Conservation (phyloP, 2,113 vertebrate genomes). For the Lasiurus cinereus region DNA sequence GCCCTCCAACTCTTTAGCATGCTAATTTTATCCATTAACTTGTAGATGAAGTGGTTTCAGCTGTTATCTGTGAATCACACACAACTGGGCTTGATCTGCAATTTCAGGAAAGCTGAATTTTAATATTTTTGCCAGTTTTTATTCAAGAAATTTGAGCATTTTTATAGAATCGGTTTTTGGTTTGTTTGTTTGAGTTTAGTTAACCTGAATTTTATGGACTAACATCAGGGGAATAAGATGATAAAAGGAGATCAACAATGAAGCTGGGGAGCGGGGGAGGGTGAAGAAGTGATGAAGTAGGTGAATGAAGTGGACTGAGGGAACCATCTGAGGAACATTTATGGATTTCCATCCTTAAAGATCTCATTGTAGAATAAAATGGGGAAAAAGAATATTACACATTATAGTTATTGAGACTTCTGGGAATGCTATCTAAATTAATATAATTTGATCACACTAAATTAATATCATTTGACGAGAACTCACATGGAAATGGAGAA, state of each 20-base stretch:
- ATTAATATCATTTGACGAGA: not conserved
- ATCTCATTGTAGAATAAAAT: not conserved
- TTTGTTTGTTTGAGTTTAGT: not conserved
- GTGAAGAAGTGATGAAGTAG: not conserved
- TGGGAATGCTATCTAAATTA: conserved; percentile 19
- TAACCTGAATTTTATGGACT: not conserved
- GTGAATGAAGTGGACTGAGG: not conserved
- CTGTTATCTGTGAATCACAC: conserved; percentile 59
- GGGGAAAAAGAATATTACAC: not conserved
- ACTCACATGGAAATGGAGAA: not conserved
- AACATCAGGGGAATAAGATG: not conserved
- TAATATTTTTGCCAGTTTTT: conserved; percentile 28
- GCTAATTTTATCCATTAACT: conserved; percentile 76
- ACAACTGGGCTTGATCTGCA: conserved; percentile 8
- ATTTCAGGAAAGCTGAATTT: conserved; percentile 21
- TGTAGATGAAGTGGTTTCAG: conserved; percentile 77
- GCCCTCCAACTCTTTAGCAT: conserved; percentile 70
- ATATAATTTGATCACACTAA: not conserved
- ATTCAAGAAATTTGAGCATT: not conserved
- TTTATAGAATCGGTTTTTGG: not conserved
- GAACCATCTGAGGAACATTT: not conserved
- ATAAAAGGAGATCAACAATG: not conserved
- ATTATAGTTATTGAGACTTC: not conserved
- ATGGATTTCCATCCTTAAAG: not conserved
- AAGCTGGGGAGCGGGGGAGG: not conserved